Conservation (phyloP, 2,113 vertebrate species). For the Acinonyx jubatus region DNA sequence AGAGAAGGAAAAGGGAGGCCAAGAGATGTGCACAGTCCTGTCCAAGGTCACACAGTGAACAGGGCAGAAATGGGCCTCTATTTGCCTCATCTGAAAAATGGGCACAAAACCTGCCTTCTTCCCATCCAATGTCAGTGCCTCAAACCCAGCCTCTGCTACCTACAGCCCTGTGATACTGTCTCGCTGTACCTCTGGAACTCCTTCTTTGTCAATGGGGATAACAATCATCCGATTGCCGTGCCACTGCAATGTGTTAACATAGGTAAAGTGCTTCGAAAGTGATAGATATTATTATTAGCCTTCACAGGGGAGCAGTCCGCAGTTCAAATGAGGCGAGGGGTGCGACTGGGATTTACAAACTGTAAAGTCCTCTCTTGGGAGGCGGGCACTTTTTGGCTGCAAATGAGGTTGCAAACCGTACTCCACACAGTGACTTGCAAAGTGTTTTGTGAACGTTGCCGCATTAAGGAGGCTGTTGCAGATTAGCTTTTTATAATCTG, state of each 20-base stretch:
- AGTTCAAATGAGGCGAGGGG: not conserved
- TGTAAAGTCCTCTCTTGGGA: not conserved
- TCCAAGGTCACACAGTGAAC: not conserved
- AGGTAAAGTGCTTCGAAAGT: not conserved
- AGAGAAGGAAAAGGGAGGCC: not conserved
- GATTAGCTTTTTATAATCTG: constrained; percentile 47
- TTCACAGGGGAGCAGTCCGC: not conserved
- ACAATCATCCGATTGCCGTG: not conserved
- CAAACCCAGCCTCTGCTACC: not conserved
- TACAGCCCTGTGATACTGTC: not conserved
- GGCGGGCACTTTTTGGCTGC: not conserved
- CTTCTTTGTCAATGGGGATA: not conserved
- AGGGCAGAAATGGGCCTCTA: not conserved
- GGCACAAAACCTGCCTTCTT: not conserved
- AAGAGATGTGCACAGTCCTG: not conserved
- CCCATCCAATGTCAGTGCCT: not conserved
- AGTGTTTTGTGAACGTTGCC: constrained; percentile 22
- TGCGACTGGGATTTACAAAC: not conserved
- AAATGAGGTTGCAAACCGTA: not conserved
- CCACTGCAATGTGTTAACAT: not conserved
- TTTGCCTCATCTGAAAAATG: constrained; percentile 6
- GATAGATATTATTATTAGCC: not conserved
- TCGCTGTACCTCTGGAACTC: not conserved
- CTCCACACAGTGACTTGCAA: constrained; percentile 9
- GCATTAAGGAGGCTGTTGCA: not conserved